Base-by-base conservation (phyloP, 1,140 invertebrate genomes). In the Philopotamus ludificatus region DNA sequence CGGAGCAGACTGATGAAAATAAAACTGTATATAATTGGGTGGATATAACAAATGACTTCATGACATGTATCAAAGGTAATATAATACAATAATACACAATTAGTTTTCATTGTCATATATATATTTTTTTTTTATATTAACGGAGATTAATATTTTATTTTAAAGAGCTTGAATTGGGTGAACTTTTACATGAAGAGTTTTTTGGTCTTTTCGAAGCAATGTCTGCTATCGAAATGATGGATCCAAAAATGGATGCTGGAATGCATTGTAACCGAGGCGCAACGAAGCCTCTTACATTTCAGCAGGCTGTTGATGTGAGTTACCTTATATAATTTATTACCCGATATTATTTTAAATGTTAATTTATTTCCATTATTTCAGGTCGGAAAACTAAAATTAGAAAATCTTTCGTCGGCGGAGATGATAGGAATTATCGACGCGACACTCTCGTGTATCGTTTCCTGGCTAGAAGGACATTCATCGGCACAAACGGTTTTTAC, bases 211-310 rank as follows among this genome's bases (percentile, higher is more conserved):
- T 97, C 83, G 97, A 99, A 79, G 96, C 96, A 0, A 99, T 99
- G 97, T 97, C 95, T 8, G 97, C 97, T 0, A 98, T 99, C 74
- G 97, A 98, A 79, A 97, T 99, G 93, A 98, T 98, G 96, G 96
- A 99, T 79, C 95, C 95, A 0, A 99, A 99, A 85, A 99, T 99
- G 97, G 97, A 99, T 84, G 95, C 95, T 42, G 96, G 96, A 20
- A 98, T 99, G 95, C 77, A 95, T 70, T 97, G 94, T 74, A 97
- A 98, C 78, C 84, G 91, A 73, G 89, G 89, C 8, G 87, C 87
- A 69, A 87, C 90, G 72, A 87, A 92, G 76, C 87, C 93, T 28
- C 84, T 94, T n/a, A 94, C 88, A 57, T 94, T 98, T 75, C 87
- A 91, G 71, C 89, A 94, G 73, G 89, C 93, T 64, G 86, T 95